Percentiles rank a stretch among this genome's conserved stretches.
These are phyloP conservation scores for Cochlearius cochlearius DNA, from an alignment of 2,113 vertebrate genomes.

Conservation along the genomic window DNA sequence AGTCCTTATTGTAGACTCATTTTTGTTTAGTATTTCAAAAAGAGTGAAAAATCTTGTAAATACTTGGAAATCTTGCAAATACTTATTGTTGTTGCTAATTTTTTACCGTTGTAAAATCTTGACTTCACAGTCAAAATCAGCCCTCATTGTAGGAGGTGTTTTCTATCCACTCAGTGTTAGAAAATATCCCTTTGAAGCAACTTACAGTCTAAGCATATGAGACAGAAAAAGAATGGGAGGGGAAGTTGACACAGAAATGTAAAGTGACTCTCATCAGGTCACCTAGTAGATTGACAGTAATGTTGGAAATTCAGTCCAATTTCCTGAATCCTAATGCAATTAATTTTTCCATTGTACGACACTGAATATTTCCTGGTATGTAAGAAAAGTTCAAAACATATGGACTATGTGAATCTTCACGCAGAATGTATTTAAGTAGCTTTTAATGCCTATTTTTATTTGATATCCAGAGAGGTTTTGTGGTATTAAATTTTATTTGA, in stretches of 20 bases:
- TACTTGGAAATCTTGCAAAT: background rate
- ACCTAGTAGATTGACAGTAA: background rate
- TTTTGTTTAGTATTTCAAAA: background rate
- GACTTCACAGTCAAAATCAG: background rate
- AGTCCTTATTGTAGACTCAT: background rate
- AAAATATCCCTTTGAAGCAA: background rate
- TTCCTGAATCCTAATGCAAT: background rate
- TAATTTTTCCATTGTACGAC: background rate
- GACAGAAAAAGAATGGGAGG: background rate
- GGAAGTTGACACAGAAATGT: background rate
- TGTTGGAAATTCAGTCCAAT: background rate
- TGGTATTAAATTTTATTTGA: background rate
- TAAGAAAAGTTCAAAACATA: background rate
- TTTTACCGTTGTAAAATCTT: background rate
- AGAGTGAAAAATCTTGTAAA: background rate
- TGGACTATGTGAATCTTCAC: background rate
- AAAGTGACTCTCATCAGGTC: background rate
- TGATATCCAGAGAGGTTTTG: background rate
- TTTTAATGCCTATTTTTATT: background rate
- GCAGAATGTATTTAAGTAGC: background rate
- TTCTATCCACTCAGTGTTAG: background rate
- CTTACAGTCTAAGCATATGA: background rate
- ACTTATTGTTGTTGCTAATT: background rate
- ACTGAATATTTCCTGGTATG: background rate
- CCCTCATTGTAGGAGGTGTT: background rate